Evolutionary conservation across 2,797 vertebrate species (phyloP), one percentile per base, ranked within the genome.

Genomic region (Arrhamphus sclerolepis): DNA sequence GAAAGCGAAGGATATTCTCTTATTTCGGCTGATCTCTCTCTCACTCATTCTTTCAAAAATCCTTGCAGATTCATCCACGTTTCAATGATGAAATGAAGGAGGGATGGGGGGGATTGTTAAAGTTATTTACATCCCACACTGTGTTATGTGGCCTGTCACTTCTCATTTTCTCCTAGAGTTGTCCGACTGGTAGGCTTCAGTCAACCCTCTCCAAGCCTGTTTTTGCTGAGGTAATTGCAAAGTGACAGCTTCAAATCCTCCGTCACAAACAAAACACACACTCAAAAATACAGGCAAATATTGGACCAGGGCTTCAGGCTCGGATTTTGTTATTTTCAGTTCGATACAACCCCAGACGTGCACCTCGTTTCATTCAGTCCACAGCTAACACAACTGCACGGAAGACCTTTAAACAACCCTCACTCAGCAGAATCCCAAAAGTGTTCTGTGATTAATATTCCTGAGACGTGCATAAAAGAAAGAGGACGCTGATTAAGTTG

Each of bases 1-100:
- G 87, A 89, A 90, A 90, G 87, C 38, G 17, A 77, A 83, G 89
- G 87, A 91, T 88, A 89, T 89, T 92, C 88, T 88, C 87, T 89
- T 80, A 80, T 85, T 83, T 81, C 58, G 11, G 73, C 82, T 86
- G 82, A 74, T 81, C 78, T 62, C 74, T 72, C 76, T 44, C 54
- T 8, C 53, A 26, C 39, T n/a, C 57, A 49, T 43, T 19, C 62
- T 74, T 77, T 87, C 56, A 64, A 14, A 83, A 86, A 81, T 95
- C 94, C 91, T 93, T 93, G 39, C 82, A 90, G 59, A 81, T 79
- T 72, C 81, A 77, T 81, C 72, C 75, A 59, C 62, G 66, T 83
- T 78, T 67, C 75, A 56, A 69, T 44, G 77, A 81, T 50, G 65
- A 65, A 76, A 61, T 69, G 55, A 49, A 28, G 50, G 63, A 26